A percentile compares a stretch with the other conserved stretches of the same genome.
Conservation (phyloP, 1,140 invertebrate genomes). For the Mizuhopecten yessoensis region DNA sequence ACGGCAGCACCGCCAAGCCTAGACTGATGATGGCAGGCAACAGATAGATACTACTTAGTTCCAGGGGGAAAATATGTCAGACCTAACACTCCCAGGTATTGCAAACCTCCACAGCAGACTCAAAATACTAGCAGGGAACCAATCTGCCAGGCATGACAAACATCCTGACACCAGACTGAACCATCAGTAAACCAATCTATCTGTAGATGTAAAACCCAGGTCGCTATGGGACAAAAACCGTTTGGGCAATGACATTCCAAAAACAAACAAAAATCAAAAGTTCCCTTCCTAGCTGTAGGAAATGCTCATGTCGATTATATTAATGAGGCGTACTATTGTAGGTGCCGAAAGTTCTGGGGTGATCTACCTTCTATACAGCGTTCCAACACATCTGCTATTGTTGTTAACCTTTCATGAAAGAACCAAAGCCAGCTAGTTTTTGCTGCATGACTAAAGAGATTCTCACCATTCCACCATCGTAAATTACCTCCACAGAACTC, state of each 20-base stretch:
- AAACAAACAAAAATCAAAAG: conserved; percentile 18
- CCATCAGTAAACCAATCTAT: neutral
- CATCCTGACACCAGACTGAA: neutral
- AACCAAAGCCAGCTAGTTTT: neutral
- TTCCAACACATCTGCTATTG: neutral
- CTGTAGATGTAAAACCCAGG: neutral
- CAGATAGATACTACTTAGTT: conserved; percentile 21
- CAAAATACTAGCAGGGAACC: conserved; percentile 8
- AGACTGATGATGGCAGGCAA: neutral
- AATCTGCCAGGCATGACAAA: neutral
- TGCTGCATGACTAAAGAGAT: conserved; percentile 17
- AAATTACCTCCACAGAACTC: neutral
- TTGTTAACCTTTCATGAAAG: conserved; percentile 38
- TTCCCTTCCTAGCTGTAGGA: neutral
- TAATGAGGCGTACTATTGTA: neutral
- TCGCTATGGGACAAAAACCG: neutral
- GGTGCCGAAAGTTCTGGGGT: neutral
- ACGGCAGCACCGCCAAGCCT: neutral
- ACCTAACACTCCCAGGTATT: neutral
- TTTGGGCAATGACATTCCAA: neutral
- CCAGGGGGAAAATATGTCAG: conserved; percentile 5
- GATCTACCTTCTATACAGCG: neutral
- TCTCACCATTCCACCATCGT: neutral
- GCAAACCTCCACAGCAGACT: neutral
- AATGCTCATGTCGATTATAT: neutral